phyloP scores from a whole-genome alignment of 1,140 invertebrate species.

The Pectinophora gossypiella region DNA sequence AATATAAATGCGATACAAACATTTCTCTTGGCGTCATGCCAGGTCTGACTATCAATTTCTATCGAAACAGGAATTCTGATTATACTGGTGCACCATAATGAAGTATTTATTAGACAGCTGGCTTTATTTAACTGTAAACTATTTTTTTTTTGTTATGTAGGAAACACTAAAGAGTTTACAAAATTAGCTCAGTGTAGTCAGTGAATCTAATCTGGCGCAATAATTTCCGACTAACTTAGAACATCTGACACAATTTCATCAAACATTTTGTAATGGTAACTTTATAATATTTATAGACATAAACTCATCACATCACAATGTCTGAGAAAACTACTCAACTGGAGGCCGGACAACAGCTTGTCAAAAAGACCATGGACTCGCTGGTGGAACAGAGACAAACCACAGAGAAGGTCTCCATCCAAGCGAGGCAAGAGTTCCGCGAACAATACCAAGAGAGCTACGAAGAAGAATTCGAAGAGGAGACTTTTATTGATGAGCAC shows the following conservation, averaged over 20 bases:
- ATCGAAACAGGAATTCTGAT: conserved; percentile 41
- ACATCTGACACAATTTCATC: too few species aligned
- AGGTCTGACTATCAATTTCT: conserved; percentile 46
- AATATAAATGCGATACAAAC: conserved; percentile 54
- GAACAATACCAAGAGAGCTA: conserved; percentile 66
- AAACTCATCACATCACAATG: conserved; percentile 29
- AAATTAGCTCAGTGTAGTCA: too few species aligned
- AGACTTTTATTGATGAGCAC: conserved; percentile 65
- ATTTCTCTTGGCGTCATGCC: conserved; percentile 42
- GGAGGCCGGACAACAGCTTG: conserved; percentile 58
- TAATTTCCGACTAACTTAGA: too few species aligned
- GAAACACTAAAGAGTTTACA: too few species aligned
- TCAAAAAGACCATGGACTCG: conserved; percentile 70
- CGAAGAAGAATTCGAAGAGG: conserved; percentile 70
- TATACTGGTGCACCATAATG: conserved; percentile 29
- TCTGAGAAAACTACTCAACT: conserved; percentile 57
- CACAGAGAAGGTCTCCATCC: conserved; percentile 58
- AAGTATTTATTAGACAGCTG: conserved; percentile 19
- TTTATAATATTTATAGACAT: conserved; percentile 27
- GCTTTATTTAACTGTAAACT: background rate
- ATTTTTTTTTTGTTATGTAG: background rate
- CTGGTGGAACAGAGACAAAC: conserved; percentile 60
- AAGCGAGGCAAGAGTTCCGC: conserved; percentile 70
- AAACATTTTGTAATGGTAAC: too few species aligned
- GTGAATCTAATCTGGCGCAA: too few species aligned